Conservation (phyloP, 2,113 vertebrate species). For the Theristicus caerulescens region DNA sequence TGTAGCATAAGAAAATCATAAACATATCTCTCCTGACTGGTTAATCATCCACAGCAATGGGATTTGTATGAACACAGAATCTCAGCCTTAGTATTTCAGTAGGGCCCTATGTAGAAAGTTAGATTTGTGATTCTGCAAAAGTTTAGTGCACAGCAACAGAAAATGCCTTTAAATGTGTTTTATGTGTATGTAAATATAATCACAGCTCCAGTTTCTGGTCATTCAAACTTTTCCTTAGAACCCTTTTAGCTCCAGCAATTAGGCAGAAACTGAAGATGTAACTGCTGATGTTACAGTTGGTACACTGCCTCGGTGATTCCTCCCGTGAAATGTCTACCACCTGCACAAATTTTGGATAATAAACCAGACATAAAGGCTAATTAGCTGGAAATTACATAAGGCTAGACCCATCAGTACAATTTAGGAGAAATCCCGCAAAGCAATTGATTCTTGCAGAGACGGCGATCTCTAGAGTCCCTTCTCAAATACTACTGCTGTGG, state of each 20-base stretch:
- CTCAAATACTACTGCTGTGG: background rate
- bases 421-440: background rate
- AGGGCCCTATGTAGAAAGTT: background rate
- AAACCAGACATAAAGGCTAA: background rate
- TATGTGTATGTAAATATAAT: background rate
- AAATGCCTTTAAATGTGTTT: background rate
- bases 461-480: background rate
- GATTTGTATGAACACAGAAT: background rate
- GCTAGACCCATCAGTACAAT: background rate
- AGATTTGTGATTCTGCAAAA: background rate
- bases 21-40: background rate
- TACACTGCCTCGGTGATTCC: background rate
- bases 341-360: background rate
- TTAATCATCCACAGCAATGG: background rate
- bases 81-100: background rate
- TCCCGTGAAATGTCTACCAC: background rate
- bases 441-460: background rate
- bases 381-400: background rate
- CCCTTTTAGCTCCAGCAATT: background rate
- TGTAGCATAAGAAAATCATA: background rate
- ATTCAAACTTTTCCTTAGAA: background rate
- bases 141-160: background rate
- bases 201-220: background rate
- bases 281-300: background rate
- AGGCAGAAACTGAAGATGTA: background rate